phyloP scores from a whole-genome alignment of 2,888 invertebrate species.

The Mythimna vitellina region DNA sequence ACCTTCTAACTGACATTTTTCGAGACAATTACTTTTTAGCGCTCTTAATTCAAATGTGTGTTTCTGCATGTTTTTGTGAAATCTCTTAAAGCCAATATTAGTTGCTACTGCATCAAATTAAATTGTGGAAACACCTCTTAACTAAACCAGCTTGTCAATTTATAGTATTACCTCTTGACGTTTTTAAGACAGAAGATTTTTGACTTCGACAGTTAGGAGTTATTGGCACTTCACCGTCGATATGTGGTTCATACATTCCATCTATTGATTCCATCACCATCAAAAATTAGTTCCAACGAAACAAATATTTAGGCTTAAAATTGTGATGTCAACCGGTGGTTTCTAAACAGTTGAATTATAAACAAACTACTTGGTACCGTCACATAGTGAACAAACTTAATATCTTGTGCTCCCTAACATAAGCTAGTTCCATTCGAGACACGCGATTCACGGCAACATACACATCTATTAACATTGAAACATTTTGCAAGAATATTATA shows the following conservation, averaged over 20 bases:
- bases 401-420: conserved; percentile 62
- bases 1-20: no score
- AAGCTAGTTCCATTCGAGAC: conserved; percentile 57
- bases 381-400: conserved; percentile 62
- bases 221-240: no score
- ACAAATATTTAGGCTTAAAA: conserved; percentile 32
- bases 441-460: conserved; percentile 61
- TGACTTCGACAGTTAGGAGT: no score
- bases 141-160: no score
- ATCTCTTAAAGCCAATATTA: no score
- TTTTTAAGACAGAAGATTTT: no score
- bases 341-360: conserved; percentile 38
- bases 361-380: conserved; percentile 52
- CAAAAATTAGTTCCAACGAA: conserved; percentile 36
- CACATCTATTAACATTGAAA: conserved; percentile 63
- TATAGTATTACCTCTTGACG: no score
- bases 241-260: not conserved
- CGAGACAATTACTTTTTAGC: no score
- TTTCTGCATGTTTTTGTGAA: no score
- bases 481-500: conserved; percentile 56
- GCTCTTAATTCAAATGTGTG: no score
- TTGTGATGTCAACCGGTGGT: conserved; percentile 28
- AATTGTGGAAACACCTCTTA: no score
- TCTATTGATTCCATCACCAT: conserved; percentile 13
- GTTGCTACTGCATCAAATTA: no score